Evolutionary conservation across 1,140 invertebrate genomes (phyloP).

Genomic region (Musca vetustissima): DNA sequence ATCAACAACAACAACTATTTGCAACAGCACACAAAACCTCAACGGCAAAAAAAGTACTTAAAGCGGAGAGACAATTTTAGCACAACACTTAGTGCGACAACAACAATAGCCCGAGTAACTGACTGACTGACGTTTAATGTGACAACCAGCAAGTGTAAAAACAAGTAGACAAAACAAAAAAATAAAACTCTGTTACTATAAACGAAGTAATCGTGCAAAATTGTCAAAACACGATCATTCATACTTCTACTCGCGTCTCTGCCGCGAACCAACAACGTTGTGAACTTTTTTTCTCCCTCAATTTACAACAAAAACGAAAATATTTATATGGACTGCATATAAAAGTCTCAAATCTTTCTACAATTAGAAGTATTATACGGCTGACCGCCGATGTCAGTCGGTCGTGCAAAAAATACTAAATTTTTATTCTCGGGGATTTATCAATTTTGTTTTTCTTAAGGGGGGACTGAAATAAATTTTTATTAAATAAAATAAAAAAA

Average conservation of each 20-base stretch:
- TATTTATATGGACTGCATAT: background rate
- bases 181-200: background rate
- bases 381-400: conserved; percentile 9
- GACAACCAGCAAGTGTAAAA: conserved; percentile 7
- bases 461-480: background rate
- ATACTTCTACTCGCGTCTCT: background rate
- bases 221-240: background rate
- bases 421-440: background rate
- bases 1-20: too few species aligned
- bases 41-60: too few species aligned
- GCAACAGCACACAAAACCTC: too few species aligned
- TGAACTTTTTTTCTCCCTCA: too few species aligned
- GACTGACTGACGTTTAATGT: background rate
- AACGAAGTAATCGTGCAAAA: conserved; percentile 4
- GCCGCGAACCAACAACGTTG: too few species aligned
- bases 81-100: too few species aligned
- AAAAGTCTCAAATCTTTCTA: conserved; percentile 8
- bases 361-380: conserved; percentile 13
- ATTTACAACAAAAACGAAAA: background rate
- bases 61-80: too few species aligned
- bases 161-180: too few species aligned
- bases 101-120: too few species aligned
- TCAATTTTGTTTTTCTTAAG: background rate
- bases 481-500: background rate
- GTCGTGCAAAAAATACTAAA: background rate